phyloP scores from a whole-genome alignment of 2,113 vertebrate species.

The Cyprinus carpio region DNA sequence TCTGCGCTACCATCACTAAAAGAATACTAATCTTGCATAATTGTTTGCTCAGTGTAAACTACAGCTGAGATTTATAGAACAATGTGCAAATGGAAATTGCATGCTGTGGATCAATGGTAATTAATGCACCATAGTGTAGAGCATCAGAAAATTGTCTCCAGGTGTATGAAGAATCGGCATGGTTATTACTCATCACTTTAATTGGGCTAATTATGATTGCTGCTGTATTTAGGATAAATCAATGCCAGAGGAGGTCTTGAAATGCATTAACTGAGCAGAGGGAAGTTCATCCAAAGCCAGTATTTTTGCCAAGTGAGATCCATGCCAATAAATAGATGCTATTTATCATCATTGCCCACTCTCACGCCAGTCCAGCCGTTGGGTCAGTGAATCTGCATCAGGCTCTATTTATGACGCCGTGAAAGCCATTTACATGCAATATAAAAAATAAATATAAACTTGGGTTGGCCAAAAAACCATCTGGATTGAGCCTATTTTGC shows the following conservation, averaged over 20 bases:
- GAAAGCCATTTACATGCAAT: constrained; percentile 60
- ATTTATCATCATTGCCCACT: constrained; percentile 73
- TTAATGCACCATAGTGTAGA: constrained; percentile 63
- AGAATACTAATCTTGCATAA: constrained; percentile 4
- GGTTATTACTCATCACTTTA: constrained; percentile 70
- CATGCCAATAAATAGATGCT: constrained; percentile 71
- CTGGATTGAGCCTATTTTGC: not conserved
- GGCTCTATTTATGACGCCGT: constrained; percentile 69
- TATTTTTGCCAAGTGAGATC: constrained; percentile 73
- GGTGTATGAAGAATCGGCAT: constrained; percentile 71
- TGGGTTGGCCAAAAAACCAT: not conserved
- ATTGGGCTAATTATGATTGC: constrained; percentile 71
- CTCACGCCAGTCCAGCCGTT: constrained; percentile 64
- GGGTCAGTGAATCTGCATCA: constrained; percentile 71
- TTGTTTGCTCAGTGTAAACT: constrained; percentile 38
- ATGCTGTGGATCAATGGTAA: constrained; percentile 65
- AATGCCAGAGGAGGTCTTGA: constrained; percentile 43
- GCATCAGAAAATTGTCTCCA: constrained; percentile 73
- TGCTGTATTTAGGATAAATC: constrained; percentile 55
- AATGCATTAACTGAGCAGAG: constrained; percentile 38
- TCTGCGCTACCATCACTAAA: not conserved
- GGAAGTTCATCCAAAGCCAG: constrained; percentile 67
- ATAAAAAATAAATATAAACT: not conserved
- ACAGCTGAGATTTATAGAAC: constrained; percentile 46
- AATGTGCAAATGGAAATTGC: constrained; percentile 51